Conservation (phyloP, 92 coral and sea anemone genomes). For the Zoanthus gigantus region DNA sequence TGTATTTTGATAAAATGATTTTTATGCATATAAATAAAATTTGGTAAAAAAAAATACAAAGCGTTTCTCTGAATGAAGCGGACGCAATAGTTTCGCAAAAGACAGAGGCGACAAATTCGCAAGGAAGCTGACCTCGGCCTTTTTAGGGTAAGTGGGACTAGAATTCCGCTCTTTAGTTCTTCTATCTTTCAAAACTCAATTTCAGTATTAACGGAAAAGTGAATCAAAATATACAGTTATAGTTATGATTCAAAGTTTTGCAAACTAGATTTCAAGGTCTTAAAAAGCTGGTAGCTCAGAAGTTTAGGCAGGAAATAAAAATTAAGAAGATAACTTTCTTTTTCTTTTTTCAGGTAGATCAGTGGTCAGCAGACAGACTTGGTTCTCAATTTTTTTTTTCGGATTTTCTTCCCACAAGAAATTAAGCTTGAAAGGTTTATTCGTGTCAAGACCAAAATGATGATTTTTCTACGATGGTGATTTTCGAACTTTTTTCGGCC, state of each 20-base stretch:
- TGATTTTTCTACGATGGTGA: not conserved
- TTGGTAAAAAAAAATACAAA: not conserved
- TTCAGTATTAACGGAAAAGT: no score
- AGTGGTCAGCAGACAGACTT: constrained; percentile 47
- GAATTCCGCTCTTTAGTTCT: no score
- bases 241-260: no score
- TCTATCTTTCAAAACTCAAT: no score
- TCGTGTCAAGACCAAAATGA: not conserved
- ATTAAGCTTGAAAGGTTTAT: not conserved
- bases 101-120: no score
- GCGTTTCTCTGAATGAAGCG: not conserved
- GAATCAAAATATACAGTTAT: no score
- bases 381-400: not conserved
- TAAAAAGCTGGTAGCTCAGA: not conserved
- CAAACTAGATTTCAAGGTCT: not conserved
- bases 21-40: not conserved
- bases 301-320: not conserved
- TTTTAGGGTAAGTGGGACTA: no score
- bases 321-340: constrained; percentile 7
- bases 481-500: not conserved
- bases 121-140: no score
- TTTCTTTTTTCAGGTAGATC: constrained; percentile 38
- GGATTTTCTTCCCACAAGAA: constrained; percentile 4
- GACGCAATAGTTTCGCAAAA: no score
- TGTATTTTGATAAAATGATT: not conserved